Evolutionary conservation across 2,888 invertebrate genomes (phyloP), one percentile per base, ranked within the genome.

Genomic region (Diplolepis rosae): DNA sequence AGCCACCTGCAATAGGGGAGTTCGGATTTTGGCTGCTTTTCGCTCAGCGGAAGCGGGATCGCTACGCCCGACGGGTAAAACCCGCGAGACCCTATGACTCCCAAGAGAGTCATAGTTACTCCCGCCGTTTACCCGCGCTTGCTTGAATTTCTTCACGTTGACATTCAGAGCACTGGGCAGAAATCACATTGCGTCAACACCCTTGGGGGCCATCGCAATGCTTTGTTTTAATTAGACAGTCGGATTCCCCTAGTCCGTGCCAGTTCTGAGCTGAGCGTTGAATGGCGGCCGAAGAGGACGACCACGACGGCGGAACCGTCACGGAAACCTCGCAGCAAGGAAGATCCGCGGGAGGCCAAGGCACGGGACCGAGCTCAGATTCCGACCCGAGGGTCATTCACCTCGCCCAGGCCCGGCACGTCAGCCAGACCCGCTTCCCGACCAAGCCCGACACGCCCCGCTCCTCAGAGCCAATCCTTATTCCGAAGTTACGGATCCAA

Each of bases 381-480:
- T 78, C 69, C 51, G 70, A 73, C 42, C 15, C 42, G 15, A 32
- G 1, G 2, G 9, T 24, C 50, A 50, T 50, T 76, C 74, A 75
- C 74, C 76, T 75, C 75, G 76, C 79, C 77, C 74, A 74, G 76
- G 76, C 78, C 81, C 80, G 39, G 39, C 39, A 65, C 27, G 65
- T 42, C 65, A 42, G 65, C 65, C 65, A 65, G 72, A 78, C 79
- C 79, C 82, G 73, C 89, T 89, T 89, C 89, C 89, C 88, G 87
- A 90, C 89, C 90, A 90, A 90, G 91, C 91, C 90, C 91, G 90
- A 90, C 90, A 84, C 90, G 89, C 89, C 92, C 91, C 91, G 90
- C 91, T 90, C 92, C 92, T 92, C 92, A 93, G 92, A 93, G 92
- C 92, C 92, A 93, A 93, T 93, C 92, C 92, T 92, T 93, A 89